Conservation (phyloP, 2,113 vertebrate species). For the Piprites chloris region DNA sequence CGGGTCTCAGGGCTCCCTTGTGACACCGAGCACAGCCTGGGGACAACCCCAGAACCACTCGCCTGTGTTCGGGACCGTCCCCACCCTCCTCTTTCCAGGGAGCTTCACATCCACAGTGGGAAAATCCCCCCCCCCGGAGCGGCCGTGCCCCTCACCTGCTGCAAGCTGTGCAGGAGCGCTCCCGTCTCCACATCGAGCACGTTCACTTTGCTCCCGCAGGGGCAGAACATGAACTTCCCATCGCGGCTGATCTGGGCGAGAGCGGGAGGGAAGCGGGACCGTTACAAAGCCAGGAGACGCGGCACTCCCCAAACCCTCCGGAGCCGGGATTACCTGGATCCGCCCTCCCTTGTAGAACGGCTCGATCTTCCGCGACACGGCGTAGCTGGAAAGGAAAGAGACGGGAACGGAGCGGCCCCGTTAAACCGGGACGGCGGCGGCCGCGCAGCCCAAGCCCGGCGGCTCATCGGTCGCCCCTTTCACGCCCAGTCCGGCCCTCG, state of each 20-base stretch:
- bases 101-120: too few species aligned
- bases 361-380: conserved; percentile 82
- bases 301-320: accelerated
- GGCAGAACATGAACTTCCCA: conserved; percentile 88
- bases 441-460: accelerated
- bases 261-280: accelerated
- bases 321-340: conserved; percentile 79
- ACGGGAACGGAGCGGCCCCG: accelerated
- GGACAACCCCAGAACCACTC: accelerated
- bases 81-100: accelerated
- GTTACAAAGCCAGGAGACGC: accelerated
- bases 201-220: conserved; percentile 84
- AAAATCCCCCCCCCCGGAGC: accelerated
- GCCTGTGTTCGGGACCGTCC: accelerated
- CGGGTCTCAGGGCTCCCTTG: not conserved
- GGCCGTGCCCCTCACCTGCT: conserved; percentile 78
- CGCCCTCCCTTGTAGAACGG: conserved; percentile 97
- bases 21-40: accelerated
- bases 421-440: accelerated
- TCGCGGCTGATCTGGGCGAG: conserved; percentile 80
- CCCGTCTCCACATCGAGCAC: conserved; percentile 86
- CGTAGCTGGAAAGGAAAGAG: conserved; percentile 75
- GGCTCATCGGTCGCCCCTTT: conserved; percentile 50
- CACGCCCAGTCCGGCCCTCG: not conserved
- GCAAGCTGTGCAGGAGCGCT: conserved; percentile 78